A percentile compares a stretch with the other conserved stretches of the same genome.
Conservation (phyloP, 2,797 vertebrate genomes). For the Accipiter badius region DNA sequence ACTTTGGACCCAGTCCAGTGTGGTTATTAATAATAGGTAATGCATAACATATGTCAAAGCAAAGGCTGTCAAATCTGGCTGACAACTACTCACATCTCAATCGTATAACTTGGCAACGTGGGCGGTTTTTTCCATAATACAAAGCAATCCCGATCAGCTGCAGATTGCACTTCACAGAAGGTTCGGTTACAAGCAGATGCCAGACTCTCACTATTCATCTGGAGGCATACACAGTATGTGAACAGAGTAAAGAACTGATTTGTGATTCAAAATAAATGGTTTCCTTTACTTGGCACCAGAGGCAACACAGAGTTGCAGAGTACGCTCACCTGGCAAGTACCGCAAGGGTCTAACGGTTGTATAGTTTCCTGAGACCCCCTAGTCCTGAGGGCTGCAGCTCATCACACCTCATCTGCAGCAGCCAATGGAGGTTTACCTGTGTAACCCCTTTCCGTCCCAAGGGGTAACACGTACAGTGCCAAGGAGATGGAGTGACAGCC, state of each 20-base stretch:
- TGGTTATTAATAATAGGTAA: slow-evolving; percentile 4
- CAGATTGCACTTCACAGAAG: slow-evolving; percentile 60
- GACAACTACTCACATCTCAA: background rate
- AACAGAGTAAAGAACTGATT: background rate
- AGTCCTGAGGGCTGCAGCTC: background rate
- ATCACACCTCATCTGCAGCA: background rate
- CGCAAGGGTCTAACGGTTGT: background rate
- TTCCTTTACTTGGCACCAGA: background rate
- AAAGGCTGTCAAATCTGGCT: slow-evolving; percentile 37
- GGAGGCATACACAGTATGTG: background rate
- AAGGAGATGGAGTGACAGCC: background rate
- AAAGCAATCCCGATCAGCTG: background rate
- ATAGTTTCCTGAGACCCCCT: background rate
- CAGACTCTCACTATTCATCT: slow-evolving; percentile 19
- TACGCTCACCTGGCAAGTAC: background rate
- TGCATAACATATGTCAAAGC: slow-evolving; percentile 31
- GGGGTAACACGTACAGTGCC: background rate
- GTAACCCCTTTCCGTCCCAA: background rate
- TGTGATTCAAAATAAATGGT: background rate
- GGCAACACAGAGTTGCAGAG: background rate
- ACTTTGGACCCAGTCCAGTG: background rate
- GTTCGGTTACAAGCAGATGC: slow-evolving; percentile 33
- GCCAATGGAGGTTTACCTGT: background rate
- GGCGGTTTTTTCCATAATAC: background rate
- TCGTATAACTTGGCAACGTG: background rate